Evolutionary conservation across 2,113 vertebrate genomes (phyloP), one percentile per base, ranked within the genome.

Genomic region (Etia nguti): DNA sequence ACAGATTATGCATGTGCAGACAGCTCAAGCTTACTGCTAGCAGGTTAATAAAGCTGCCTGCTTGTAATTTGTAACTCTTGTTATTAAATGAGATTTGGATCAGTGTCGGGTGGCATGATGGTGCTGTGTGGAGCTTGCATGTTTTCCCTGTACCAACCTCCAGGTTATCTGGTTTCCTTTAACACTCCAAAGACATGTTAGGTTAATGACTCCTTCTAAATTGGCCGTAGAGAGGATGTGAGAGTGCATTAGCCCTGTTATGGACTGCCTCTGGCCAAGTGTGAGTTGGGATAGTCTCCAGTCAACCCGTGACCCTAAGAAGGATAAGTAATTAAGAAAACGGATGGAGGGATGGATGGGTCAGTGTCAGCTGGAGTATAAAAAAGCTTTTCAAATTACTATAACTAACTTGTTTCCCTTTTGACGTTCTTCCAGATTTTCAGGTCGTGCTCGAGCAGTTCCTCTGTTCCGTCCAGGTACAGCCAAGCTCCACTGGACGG

Each of bases 401-500:
- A 11, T 62, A 79, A 85, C 9, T 24, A 31, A 24, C n/a, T 29
- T 18, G 2, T 59, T 77, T 83, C 7, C 13, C 52, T 20, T 52
- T 55, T 41, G 3, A 87, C 65, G n/a, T 26, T 81, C 77, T 93
- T 88, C 62, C 91, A 98, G 97, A 84, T 94, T 96, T 83, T 97
- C 95, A 93, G 97, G 97, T 70, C 95, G 86, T 48, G 97, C 97
- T 22, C 97, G 96, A 57, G 93, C 95, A 57, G 93, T 92, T 80
- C 93, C 94, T 1, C 86, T 98, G 83, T 95, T 97, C 82, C 94
- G 88, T 84, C 92, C 95, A 77, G 94, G 94, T 86, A 87, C 93
- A 88, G 89, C 94, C 90, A 96, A 96, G 43, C 31, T 98, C 90
- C 96, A 98, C 75, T 98, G 98, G 97, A 96, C 84, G 80, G 93